Evolutionary conservation across 92 coral and sea anemone species (phyloP).

Genomic region (Phenganax subtilis): DNA sequence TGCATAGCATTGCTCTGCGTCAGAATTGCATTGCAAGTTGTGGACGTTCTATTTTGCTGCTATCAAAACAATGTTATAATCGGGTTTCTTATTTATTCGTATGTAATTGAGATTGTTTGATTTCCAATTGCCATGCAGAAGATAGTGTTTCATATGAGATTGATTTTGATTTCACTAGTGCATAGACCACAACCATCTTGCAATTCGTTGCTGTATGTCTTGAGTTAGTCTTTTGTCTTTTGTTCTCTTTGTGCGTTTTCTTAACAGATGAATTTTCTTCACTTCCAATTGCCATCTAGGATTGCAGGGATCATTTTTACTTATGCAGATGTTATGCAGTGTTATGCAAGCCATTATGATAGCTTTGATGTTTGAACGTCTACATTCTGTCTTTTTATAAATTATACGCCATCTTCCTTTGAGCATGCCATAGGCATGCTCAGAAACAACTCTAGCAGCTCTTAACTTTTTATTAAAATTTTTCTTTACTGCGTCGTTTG

Average conservation of each 20-base stretch:
- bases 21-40: too few species aligned
- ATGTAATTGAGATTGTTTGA: not conserved
- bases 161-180: not conserved
- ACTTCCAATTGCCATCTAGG: conserved; percentile 51
- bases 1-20: too few species aligned
- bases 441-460: conserved; percentile 46
- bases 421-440: conserved; percentile 54
- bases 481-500: conserved; percentile 28
- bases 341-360: conserved; percentile 47
- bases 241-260: conserved; percentile 40
- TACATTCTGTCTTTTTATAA: conserved; percentile 49
- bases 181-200: conserved; percentile 51
- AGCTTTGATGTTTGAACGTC: conserved; percentile 38
- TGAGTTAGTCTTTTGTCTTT: conserved; percentile 33
- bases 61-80: too few species aligned
- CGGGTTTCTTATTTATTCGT: too few species aligned
- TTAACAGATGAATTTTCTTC: conserved; percentile 26
- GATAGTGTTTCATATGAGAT: not conserved
- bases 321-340: conserved; percentile 35
- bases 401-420: conserved; percentile 50
- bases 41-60: too few species aligned
- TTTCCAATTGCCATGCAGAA: not conserved
- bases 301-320: conserved; percentile 43
- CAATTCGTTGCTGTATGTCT: conserved; percentile 26
- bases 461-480: conserved; percentile 44